These are phyloP conservation scores for Pilophorus perplexus DNA, from an alignment of 2,888 invertebrate species.

Conservation along the genomic window DNA sequence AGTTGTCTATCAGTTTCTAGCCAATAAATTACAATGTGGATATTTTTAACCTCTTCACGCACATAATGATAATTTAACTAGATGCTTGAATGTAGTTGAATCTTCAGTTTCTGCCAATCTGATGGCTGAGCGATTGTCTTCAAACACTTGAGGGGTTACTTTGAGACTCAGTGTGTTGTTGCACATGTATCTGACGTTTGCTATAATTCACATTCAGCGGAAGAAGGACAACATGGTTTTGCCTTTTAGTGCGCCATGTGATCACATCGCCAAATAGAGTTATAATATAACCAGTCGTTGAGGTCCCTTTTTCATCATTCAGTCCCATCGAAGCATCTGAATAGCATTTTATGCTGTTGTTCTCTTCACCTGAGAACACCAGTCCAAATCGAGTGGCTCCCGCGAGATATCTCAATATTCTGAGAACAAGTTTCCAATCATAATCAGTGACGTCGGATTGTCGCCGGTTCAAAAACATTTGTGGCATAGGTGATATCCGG, in stretches of 20 bases:
- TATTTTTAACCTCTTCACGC: too few relatives aligned
- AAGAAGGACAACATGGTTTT: not conserved
- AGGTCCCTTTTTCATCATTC: not conserved
- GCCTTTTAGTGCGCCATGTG: not conserved
- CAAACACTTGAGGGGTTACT: too few relatives aligned
- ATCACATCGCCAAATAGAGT: not conserved
- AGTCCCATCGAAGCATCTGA: not conserved
- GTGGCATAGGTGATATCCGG: not conserved
- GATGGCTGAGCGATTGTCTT: too few relatives aligned
- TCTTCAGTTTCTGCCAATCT: too few relatives aligned
- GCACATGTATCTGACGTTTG: too few relatives aligned
- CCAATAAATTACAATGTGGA: too few relatives aligned
- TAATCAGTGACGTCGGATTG: not conserved
- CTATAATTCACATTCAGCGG: slow-evolving; percentile 2
- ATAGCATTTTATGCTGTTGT: not conserved
- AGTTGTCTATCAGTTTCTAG: too few relatives aligned
- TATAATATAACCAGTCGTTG: slow-evolving; percentile 2
- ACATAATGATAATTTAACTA: too few relatives aligned
- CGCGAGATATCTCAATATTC: not conserved
- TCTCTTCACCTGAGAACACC: not conserved
- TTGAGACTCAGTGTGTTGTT: too few relatives aligned
- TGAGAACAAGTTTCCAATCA: not conserved
- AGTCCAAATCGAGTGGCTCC: not conserved
- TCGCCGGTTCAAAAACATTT: not conserved
- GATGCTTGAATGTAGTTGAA: too few relatives aligned